A percentile compares a stretch with the other conserved stretches of the same genome.
These are phyloP conservation scores for Charaxes varanes DNA, from an alignment of 1,140 invertebrate species.

Conservation along the genomic window DNA sequence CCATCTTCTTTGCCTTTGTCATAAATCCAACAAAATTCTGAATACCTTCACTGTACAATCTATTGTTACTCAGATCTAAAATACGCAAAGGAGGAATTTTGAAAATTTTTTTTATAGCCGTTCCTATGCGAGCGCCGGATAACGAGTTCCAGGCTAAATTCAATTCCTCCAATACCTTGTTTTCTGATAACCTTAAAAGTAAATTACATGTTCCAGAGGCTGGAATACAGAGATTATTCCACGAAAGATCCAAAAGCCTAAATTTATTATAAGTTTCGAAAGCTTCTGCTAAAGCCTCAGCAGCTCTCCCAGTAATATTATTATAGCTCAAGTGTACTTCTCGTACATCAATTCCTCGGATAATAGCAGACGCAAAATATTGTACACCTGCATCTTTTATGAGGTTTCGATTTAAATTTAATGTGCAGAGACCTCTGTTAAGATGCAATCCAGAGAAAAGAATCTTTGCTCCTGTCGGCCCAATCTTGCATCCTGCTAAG, in stretches of 20 bases:
- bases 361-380: constrained; percentile 39
- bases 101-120: constrained; percentile 32
- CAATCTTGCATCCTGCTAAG: constrained; percentile 64
- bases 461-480: constrained; percentile 42
- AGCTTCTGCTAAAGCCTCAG: constrained; percentile 41
- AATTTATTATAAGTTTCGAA: constrained; percentile 60
- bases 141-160: constrained; percentile 52
- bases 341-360: constrained; percentile 41
- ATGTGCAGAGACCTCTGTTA: constrained; percentile 35
- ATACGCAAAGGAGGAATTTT: constrained; percentile 28
- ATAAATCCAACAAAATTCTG: constrained; percentile 24
- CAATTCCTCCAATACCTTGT: constrained; percentile 33
- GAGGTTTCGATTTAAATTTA: constrained; percentile 60
- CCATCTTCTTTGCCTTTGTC: constrained; percentile 42
- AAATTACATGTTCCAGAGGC: constrained; percentile 24
- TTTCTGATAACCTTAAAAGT: constrained; percentile 29
- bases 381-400: constrained; percentile 54
- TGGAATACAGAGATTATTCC: constrained; percentile 58
- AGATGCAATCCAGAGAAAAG: constrained; percentile 38
- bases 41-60: constrained; percentile 33
- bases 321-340: constrained; percentile 63
- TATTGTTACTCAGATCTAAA: constrained; percentile 50
- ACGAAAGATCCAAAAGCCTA: constrained; percentile 62
- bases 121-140: constrained; percentile 27
- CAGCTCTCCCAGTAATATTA: constrained; percentile 46